Evolutionary conservation across 2,797 vertebrate genomes (phyloP).

Genomic region (Echiichthys vipera): DNA sequence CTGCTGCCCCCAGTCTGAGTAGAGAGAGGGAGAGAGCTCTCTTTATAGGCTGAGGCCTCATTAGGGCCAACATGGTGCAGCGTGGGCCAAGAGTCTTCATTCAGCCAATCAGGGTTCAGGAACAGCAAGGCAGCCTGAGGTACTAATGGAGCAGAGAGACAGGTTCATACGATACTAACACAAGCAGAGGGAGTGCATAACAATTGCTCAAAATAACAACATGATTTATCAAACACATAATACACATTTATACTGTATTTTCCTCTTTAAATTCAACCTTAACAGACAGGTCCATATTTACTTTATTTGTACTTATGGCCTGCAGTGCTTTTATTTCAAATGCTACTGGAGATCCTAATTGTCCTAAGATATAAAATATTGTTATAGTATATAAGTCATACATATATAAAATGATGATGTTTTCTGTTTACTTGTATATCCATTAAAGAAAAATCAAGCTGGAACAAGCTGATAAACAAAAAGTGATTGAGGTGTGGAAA

Average conservation of each 20-base stretch:
- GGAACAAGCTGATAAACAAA: constrained; percentile 3
- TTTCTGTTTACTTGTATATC: not conserved
- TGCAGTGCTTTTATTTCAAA: not conserved
- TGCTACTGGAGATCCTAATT: not conserved
- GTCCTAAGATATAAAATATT: not conserved
- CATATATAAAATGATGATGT: too few relatives aligned
- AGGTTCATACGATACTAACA: too few relatives aligned
- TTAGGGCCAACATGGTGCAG: too few relatives aligned
- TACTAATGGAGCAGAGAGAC: too few relatives aligned
- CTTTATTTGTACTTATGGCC: not conserved
- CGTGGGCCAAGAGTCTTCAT: too few relatives aligned
- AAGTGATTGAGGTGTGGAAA: not conserved
- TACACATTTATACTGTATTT: not conserved
- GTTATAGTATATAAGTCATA: too few relatives aligned
- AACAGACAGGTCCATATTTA: not conserved
- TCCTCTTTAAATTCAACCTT: not conserved
- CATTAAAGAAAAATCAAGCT: not conserved
- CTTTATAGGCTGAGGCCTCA: too few relatives aligned
- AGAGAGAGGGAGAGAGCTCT: too few relatives aligned
- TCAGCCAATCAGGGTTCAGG: too few relatives aligned
- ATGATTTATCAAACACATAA: not conserved
- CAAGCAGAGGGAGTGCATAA: too few relatives aligned
- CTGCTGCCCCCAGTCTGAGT: too few relatives aligned
- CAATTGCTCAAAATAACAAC: not conserved
- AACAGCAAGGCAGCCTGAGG: too few relatives aligned